Conservation (phyloP, 2,888 invertebrate species). For the Lumbricus terrestris region DNA sequence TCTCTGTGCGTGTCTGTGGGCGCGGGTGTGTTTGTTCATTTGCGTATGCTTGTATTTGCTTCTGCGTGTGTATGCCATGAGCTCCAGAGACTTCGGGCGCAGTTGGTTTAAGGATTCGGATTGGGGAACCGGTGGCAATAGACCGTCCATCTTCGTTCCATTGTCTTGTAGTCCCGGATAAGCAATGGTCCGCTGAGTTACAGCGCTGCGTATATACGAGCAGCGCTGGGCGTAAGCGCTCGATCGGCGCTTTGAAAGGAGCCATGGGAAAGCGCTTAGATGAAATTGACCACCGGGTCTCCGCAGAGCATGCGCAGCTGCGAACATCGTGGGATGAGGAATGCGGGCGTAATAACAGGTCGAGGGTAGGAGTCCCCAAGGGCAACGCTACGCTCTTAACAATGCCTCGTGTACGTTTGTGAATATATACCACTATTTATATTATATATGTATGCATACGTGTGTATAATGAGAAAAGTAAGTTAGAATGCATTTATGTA, state of each 20-base stretch:
- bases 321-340: not conserved
- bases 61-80: not conserved
- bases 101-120: not conserved
- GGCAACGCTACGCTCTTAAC: not conserved
- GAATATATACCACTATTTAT: too few relatives aligned
- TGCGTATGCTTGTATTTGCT: not conserved
- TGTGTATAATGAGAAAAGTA: too few relatives aligned
- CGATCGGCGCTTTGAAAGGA: conserved; percentile 41
- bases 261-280: conserved; percentile 35
- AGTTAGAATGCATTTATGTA: too few relatives aligned
- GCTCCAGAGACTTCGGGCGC: not conserved
- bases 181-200: not conserved
- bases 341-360: not conserved
- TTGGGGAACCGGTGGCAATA: not conserved
- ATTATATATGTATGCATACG: too few relatives aligned
- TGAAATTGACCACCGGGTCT: conserved; percentile 36
- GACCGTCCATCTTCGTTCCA: not conserved
- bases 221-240: not conserved
- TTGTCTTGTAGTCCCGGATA: conserved; percentile 27
- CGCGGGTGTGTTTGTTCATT: too few relatives aligned
- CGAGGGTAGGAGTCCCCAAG: not conserved
- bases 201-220: not conserved
- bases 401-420: not conserved
- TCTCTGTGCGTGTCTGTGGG: not conserved
- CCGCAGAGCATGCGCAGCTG: conserved; percentile 18